These are phyloP conservation scores for Malaclemys terrapin DNA, from an alignment of 2,113 vertebrate species.

Conservation along the genomic window DNA sequence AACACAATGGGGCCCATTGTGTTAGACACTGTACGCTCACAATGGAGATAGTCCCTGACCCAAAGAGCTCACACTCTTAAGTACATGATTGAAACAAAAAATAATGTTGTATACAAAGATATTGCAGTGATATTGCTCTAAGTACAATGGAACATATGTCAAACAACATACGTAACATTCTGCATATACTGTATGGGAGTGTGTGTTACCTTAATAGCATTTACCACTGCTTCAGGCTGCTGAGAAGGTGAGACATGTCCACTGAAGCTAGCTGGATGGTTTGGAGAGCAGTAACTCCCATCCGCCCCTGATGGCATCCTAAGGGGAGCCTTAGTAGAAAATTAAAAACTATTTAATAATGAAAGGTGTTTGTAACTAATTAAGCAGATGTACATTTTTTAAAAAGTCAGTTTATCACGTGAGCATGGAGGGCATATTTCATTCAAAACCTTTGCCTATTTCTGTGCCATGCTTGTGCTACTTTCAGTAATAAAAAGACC, in stretches of 20 bases:
- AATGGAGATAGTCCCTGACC: neutral
- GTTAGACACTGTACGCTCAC: neutral
- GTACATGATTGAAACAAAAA: neutral
- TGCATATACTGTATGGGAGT: constrained; percentile 59
- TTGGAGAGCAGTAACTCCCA: constrained; percentile 82
- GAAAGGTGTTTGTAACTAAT: constrained; percentile 69
- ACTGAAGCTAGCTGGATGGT: constrained; percentile 82
- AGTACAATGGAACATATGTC: constrained; percentile 52
- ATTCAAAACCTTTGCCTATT: neutral
- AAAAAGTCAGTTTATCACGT: neutral
- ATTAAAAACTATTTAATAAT: constrained; percentile 84
- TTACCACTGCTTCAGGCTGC: constrained; percentile 86
- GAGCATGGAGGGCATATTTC: neutral
- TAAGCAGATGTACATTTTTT: constrained; percentile 57
- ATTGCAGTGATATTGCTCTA: constrained; percentile 38
- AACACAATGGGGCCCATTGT: neutral
- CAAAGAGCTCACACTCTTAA: constrained; percentile 9
- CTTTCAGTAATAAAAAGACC: neutral
- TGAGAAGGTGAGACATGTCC: constrained; percentile 83
- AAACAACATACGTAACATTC: constrained; percentile 66
- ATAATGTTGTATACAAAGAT: constrained; percentile 19
- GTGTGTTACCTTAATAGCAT: constrained; percentile 85
- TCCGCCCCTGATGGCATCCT: constrained; percentile 85
- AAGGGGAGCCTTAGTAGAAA: constrained; percentile 84
- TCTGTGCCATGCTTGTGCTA: neutral